Conservation (phyloP, 2,888 invertebrate species). For the Drosophila infuscata region DNA sequence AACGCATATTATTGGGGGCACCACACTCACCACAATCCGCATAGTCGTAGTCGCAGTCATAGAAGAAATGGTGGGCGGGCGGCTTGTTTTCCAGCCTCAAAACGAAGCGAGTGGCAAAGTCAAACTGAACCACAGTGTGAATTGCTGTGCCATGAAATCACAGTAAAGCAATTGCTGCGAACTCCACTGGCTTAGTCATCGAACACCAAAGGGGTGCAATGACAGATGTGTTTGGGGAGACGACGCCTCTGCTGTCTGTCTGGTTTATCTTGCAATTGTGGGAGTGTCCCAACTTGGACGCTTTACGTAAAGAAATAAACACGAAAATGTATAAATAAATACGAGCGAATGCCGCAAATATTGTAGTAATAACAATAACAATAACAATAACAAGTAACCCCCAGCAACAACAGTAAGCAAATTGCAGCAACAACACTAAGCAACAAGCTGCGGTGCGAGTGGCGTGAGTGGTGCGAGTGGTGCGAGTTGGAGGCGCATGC, state of each 20-base stretch:
- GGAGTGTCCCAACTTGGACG: constrained; percentile 78
- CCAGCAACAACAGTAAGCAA: constrained; percentile 14
- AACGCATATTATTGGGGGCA: background rate
- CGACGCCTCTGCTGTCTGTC: constrained; percentile 44
- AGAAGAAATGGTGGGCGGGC: constrained; percentile 15
- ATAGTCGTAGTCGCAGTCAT: constrained; percentile 26
- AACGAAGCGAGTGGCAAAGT: constrained; percentile 72
- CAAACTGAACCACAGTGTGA: constrained; percentile 76
- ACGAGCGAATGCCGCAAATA: constrained; percentile 72
- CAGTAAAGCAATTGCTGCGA: constrained; percentile 60
- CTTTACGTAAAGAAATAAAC: constrained; percentile 77
- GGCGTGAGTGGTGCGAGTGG: constrained; percentile 13
- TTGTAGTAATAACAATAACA: constrained; percentile 71
- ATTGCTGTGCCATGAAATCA: constrained; percentile 79
- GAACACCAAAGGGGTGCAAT: background rate
- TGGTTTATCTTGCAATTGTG: constrained; percentile 76
- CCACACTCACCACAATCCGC: constrained; percentile 64
- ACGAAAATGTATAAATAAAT: constrained; percentile 67
- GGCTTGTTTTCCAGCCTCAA: constrained; percentile 35
- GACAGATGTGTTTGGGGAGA: background rate
- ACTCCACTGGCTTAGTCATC: constrained; percentile 47
- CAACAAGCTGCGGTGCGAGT: constrained; percentile 15
- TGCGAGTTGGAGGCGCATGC: constrained; percentile 57
- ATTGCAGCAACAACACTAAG: constrained; percentile 42
- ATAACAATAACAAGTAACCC: constrained; percentile 33